Conservation (phyloP, 2,888 invertebrate genomes). For the Cryptosula pallasiana region DNA sequence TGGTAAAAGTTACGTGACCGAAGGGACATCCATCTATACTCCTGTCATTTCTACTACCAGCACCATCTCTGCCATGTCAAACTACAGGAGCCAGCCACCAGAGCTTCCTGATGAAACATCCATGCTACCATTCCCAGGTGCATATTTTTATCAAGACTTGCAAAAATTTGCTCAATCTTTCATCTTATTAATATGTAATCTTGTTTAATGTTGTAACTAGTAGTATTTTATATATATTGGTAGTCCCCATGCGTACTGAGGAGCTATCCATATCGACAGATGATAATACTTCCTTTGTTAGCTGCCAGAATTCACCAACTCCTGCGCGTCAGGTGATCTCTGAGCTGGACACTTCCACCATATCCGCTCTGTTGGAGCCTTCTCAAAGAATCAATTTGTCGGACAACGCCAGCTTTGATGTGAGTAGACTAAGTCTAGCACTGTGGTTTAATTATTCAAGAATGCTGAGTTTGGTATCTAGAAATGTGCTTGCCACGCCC, state of each 20-base stretch:
- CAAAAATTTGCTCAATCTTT: too few species aligned
- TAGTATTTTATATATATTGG: background rate
- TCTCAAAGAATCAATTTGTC: constrained; percentile 4
- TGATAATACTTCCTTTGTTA: background rate
- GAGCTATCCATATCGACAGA: background rate
- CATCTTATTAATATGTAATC: background rate
- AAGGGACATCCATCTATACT: background rate
- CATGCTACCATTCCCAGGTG: background rate
- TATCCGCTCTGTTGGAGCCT: constrained; percentile 16
- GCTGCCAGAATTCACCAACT: background rate
- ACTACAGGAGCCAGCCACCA: constrained; percentile 10
- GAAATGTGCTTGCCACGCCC: too few species aligned
- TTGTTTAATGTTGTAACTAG: background rate
- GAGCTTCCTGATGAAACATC: background rate
- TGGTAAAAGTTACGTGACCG: too few species aligned
- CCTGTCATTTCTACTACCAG: background rate
- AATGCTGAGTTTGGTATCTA: too few species aligned
- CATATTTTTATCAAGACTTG: background rate
- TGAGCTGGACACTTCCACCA: background rate
- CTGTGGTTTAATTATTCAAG: too few species aligned
- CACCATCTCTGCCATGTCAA: background rate
- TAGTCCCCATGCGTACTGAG: background rate
- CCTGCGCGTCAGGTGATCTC: background rate
- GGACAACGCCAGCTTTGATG: background rate
- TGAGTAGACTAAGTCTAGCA: too few species aligned